Conservation (phyloP, 2,888 invertebrate species). For the Nomada fabriciana region DNA sequence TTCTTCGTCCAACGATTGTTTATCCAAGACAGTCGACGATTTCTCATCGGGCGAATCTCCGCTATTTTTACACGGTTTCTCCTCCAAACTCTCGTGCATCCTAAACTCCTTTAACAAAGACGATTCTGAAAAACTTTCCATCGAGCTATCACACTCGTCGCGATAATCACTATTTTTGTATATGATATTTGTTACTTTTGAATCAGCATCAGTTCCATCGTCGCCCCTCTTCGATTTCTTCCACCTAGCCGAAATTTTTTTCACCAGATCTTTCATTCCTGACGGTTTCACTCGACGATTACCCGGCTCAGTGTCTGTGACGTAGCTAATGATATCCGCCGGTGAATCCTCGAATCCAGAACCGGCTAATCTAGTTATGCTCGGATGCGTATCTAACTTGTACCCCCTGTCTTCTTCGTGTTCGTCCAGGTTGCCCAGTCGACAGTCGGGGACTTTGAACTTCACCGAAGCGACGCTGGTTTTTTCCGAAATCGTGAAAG, state of each 20-base stretch:
- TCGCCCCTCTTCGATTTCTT: constrained; percentile 27
- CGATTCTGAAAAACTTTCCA: constrained; percentile 56
- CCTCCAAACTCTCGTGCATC: not conserved
- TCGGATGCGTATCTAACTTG: constrained; percentile 67
- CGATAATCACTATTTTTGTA: constrained; percentile 71
- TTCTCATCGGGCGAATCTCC: constrained; percentile 19
- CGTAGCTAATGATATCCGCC: constrained; percentile 59
- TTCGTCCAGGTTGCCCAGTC: constrained; percentile 12
- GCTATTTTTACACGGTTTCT: not conserved
- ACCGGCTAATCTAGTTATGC: constrained; percentile 65
- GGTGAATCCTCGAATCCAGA: constrained; percentile 57
- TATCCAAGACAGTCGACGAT: constrained; percentile 14
- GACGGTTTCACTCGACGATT: constrained; percentile 30
- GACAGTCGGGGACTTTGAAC: constrained; percentile 26
- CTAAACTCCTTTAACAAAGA: constrained; percentile 38
- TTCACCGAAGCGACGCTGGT: constrained; percentile 56
- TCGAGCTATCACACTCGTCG: constrained; percentile 49
- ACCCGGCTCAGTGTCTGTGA: constrained; percentile 31
- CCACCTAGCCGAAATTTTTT: constrained; percentile 64
- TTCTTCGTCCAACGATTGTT: not conserved
- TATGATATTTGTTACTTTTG: constrained; percentile 57
- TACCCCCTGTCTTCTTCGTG: constrained; percentile 35
- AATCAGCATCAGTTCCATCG: not conserved
- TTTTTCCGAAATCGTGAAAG: constrained; percentile 75
- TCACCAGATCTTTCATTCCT: constrained; percentile 64